These are phyloP conservation scores for Ectobius pallidus DNA, from an alignment of 2,888 invertebrate species.

Conservation along the genomic window DNA sequence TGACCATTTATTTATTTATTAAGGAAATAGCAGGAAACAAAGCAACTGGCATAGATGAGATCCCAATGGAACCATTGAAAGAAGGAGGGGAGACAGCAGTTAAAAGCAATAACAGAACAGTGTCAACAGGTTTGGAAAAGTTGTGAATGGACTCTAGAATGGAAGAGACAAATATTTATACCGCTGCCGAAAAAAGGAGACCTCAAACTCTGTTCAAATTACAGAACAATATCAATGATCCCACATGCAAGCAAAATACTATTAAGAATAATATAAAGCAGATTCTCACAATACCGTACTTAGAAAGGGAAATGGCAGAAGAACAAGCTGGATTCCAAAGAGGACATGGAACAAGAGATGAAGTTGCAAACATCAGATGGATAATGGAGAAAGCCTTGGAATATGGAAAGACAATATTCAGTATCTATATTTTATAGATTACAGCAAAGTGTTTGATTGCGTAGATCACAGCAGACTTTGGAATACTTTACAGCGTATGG, in stretches of 20 bases:
- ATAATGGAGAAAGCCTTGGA: too few relatives aligned
- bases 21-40: not conserved
- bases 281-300: not conserved
- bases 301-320: not conserved
- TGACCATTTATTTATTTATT: too few relatives aligned
- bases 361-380: not conserved
- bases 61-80: not conserved
- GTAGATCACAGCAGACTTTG: too few relatives aligned
- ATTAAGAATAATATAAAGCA: not conserved
- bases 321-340: not conserved
- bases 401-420: not conserved
- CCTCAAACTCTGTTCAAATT: not conserved
- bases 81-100: not conserved
- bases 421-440: not conserved
- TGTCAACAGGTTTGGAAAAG: too few relatives aligned
- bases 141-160: not conserved
- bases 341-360: not conserved
- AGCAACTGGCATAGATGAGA: not conserved
- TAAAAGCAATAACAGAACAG: too few relatives aligned
- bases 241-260: not conserved
- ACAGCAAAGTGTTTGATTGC: not conserved
- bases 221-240: conserved; percentile 8
- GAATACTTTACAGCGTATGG: too few relatives aligned
- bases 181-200: not conserved
- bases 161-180: not conserved